These are phyloP conservation scores for Diorhabda elongata DNA, from an alignment of 1,140 invertebrate species.

Conservation along the genomic window DNA sequence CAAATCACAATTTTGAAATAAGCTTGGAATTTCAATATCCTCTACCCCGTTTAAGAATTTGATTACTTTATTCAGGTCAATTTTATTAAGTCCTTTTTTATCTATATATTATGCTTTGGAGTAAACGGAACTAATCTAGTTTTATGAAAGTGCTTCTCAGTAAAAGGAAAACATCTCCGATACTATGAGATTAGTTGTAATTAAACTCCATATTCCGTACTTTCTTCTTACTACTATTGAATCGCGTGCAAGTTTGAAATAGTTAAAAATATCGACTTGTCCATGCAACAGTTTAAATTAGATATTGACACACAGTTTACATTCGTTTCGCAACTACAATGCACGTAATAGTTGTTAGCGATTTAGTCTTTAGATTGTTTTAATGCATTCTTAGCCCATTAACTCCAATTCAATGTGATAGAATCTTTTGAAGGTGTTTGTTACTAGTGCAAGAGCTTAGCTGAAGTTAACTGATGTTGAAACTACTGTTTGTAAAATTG, in stretches of 20 bases:
- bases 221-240: background rate
- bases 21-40: too few species aligned
- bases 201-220: background rate
- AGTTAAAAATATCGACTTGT: background rate
- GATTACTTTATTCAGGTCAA: too few species aligned
- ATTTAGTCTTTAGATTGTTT: constrained; percentile 19
- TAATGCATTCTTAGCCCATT: constrained; percentile 21
- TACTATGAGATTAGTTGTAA: too few species aligned
- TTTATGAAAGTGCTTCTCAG: too few species aligned
- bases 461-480: constrained; percentile 1
- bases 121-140: too few species aligned
- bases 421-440: constrained; percentile 6
- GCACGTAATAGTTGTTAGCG: constrained; percentile 9
- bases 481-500: background rate
- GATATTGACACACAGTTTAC: constrained; percentile 8
- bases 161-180: too few species aligned
- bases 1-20: too few species aligned
- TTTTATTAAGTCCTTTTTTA: too few species aligned
- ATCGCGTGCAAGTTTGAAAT: background rate
- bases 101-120: too few species aligned
- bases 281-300: constrained; percentile 1
- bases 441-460: background rate
- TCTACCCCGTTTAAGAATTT: too few species aligned
- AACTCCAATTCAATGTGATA: constrained; percentile 11
- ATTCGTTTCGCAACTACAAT: constrained; percentile 12